Evolutionary conservation across 2,888 invertebrate species (phyloP), one percentile per base, ranked within the genome.

Genomic region (Dusona sp.): DNA sequence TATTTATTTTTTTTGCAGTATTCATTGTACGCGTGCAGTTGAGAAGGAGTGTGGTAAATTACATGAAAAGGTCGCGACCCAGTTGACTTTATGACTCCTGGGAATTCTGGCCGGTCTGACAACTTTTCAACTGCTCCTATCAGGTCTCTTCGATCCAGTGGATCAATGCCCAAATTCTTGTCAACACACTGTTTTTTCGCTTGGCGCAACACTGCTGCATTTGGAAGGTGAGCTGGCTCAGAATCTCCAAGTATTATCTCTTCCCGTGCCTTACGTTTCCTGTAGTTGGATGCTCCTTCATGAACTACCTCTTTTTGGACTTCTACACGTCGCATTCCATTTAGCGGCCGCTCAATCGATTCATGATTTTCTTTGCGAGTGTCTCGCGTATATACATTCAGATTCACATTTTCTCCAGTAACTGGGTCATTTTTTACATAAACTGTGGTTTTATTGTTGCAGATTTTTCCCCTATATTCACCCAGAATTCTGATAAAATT

Each of bases 21-120:
- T 16, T 65, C 65, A 13, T 65, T 65, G 33, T 65, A 65, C 3
- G 65, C 65, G 8, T 65, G 36, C 19, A 65, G 36, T 19, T 65
- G 65, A 6, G 65, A 33, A 33, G 65, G 65, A 33, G 33, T 65
- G 19, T 36, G 19, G 9, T 65, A 65, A 65, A 36, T 33, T 9
- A 7, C n/a, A n/a, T 33, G 8, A 65, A 65, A 65, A 33, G 65
- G 36, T 36, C 19, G 13, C 3, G 8, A 16, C 19, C 33, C 36
- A 19, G 36, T 36, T 1, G 9, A 36, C 7, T 65, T 1, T 33
- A 65, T 65, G 29, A 16, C 8, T 3, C 36, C 65, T 36, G 33
- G 16, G 36, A 36, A 65, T 36, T 65, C 33, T 1, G 65, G 36
- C 6, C 16, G 29, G 9, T 67, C 67, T 8, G 19, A 38, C n/a